phyloP scores from a whole-genome alignment of 2,888 invertebrate species.

The Calameuta pallipes region DNA sequence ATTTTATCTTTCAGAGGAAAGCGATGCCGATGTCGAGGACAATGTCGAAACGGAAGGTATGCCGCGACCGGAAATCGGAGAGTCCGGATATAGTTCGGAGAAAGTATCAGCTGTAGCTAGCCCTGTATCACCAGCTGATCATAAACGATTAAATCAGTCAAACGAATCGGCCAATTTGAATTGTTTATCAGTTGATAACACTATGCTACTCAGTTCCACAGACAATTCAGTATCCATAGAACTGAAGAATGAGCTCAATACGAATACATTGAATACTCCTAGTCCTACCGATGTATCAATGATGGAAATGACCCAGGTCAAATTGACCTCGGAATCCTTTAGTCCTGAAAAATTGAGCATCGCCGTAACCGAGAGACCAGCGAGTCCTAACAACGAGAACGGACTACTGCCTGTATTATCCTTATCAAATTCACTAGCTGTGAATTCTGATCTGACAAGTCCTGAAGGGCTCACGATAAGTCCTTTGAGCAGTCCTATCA shows the following conservation, averaged over 20 bases:
- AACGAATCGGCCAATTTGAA: constrained; percentile 15
- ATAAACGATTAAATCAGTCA: constrained; percentile 20
- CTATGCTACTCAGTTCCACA: constrained; percentile 17
- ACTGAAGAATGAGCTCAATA: constrained; percentile 10
- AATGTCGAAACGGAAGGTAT: constrained; percentile 71
- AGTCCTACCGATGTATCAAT: constrained; percentile 40
- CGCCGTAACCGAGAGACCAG: constrained; percentile 27
- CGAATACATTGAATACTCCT: constrained; percentile 20
- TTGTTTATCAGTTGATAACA: constrained; percentile 21
- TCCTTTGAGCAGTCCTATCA: constrained; percentile 49
- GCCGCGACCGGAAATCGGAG: constrained; percentile 69
- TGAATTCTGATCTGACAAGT: constrained; percentile 47
- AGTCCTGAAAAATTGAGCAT: constrained; percentile 23
- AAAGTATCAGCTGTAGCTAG: constrained; percentile 70
- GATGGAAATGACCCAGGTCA: constrained; percentile 35
- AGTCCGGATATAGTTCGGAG: constrained; percentile 78
- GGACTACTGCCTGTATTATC: constrained; percentile 28
- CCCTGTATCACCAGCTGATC: constrained; percentile 63
- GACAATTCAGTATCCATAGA: constrained; percentile 16
- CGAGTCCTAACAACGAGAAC: constrained; percentile 34
- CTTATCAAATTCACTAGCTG: constrained; percentile 37
- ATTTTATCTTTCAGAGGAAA: constrained; percentile 70
- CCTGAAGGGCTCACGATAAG: constrained; percentile 49
- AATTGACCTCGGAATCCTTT: constrained; percentile 13
- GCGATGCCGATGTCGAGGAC: constrained; percentile 86